A percentile compares a stretch with the other conserved stretches of the same genome.
Evolutionary conservation across 2,888 invertebrate species (phyloP).

Genomic region (Xanthorhoe spadicearia): DNA sequence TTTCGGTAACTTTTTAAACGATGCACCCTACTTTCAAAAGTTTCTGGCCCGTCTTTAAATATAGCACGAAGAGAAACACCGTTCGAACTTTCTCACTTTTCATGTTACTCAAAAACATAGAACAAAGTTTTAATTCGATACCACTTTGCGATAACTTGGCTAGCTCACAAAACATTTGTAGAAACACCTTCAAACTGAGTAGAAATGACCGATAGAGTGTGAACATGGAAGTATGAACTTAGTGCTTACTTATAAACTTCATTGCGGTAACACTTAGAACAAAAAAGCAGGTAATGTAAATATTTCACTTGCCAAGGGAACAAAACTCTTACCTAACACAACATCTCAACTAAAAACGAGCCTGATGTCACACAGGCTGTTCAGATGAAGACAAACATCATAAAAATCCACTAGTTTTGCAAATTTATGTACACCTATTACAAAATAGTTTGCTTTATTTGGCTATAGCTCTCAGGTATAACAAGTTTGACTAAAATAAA

Average conservation of each 20-base stretch:
- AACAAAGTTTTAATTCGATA: slow-evolving; percentile 26
- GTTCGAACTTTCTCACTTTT: slow-evolving; percentile 13
- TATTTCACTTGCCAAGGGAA: no score
- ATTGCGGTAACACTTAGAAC: neutral
- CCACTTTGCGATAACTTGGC: slow-evolving; percentile 26
- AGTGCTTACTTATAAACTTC: neutral
- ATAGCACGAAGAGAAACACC: slow-evolving; percentile 6
- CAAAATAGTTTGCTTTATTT: no score
- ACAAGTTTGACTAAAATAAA: no score
- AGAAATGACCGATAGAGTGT: neutral
- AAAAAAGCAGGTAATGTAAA: neutral
- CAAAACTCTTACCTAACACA: no score
- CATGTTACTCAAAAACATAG: slow-evolving; percentile 17
- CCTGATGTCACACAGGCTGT: no score
- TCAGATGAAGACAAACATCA: no score
- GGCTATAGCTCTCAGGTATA: no score
- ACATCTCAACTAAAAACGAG: no score
- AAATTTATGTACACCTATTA: no score
- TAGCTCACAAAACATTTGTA: slow-evolving; percentile 19
- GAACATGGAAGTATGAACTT: slow-evolving; percentile 1
- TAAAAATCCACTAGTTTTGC: no score
- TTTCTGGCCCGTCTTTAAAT: slow-evolving; percentile 23
- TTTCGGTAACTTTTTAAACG: slow-evolving; percentile 21
- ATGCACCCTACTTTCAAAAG: slow-evolving; percentile 15
- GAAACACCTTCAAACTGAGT: slow-evolving; percentile 4